phyloP scores from a whole-genome alignment of 2,113 vertebrate species.

The Myxocyprinus asiaticus region DNA sequence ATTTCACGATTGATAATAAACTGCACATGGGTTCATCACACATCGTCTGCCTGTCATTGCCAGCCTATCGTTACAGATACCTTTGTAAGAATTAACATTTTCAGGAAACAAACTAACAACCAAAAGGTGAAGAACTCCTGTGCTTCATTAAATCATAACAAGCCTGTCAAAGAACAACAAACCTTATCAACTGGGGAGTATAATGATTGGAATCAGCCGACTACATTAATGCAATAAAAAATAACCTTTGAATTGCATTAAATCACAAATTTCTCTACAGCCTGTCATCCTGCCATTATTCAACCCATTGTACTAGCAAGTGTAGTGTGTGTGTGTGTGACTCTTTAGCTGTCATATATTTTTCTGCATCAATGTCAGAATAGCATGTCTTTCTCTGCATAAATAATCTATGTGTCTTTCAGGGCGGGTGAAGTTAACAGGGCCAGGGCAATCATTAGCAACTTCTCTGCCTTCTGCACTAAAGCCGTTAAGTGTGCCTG shows the following conservation, averaged over 20 bases:
- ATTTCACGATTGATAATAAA: no score
- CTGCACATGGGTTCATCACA: no score
- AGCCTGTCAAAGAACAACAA: slow-evolving; percentile 45
- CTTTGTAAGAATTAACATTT: not conserved
- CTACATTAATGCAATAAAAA: slow-evolving; percentile 46
- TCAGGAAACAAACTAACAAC: slow-evolving; percentile 30
- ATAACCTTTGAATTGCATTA: slow-evolving; percentile 52
- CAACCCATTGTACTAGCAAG: slow-evolving; percentile 29
- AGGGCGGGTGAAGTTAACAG: slow-evolving; percentile 64
- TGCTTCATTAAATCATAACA: slow-evolving; percentile 43
- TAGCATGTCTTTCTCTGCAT: slow-evolving; percentile 59
- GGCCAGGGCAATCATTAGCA: slow-evolving; percentile 64
- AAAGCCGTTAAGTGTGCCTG: slow-evolving; percentile 64
- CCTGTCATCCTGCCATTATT: slow-evolving; percentile 52
- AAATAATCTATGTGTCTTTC: slow-evolving; percentile 67
- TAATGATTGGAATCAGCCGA: slow-evolving; percentile 49
- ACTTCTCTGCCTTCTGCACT: slow-evolving; percentile 58
- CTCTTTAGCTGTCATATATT: slow-evolving; percentile 49
- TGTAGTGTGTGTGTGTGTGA: not conserved
- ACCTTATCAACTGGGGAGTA: slow-evolving; percentile 39
- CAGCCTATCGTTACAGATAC: not conserved
- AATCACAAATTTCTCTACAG: slow-evolving; percentile 46
- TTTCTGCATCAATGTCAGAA: slow-evolving; percentile 51
- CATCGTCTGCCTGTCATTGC: no score
- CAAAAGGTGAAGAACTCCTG: slow-evolving; percentile 17